Evolutionary conservation across 2,113 vertebrate species (phyloP), one percentile per base, ranked within the genome.

Genomic region (Procavia capensis): DNA sequence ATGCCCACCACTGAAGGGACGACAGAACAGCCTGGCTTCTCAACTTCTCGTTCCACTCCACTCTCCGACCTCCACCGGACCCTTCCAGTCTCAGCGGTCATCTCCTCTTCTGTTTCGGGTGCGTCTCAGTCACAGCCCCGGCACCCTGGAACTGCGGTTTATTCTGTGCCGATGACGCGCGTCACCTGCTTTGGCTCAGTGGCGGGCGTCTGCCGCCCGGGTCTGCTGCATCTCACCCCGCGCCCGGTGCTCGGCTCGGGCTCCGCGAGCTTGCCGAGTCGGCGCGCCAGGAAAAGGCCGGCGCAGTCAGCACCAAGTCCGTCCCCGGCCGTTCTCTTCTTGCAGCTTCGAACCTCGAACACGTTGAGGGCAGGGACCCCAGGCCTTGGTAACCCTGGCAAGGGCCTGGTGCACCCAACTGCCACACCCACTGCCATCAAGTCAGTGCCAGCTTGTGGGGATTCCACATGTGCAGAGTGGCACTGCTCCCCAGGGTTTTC

Each of bases 141-240:
- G 86, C 14, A 31, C 36, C 5, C 8, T 0, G 27, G 5, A 70
- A 43, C 57, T n/a, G 24, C 8, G 20, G 47, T 54, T 25, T 34
- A 19, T 22, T 61, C 10, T 1, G 0, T 31, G 64, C 31, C 47
- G 50, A 25, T 5, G 59, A 50, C 1, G 1, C 0, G 2, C n/a
- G n/a, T n/a, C n/a, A n/a, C n/a, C 43, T 61, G 64, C n/a, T 20
- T 4, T 25, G 34, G 45, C n/a, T 66, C 59, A 31, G 36, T 1
- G n/a, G 2, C 14, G 39, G 6, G 43, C 11, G 3, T 25, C 19
- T 2, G 20, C 39, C 47, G 31, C 36, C 34, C 16, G 29, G 6
- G 74, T 78, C 78, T 57, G 76, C 0, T 3, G 68, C 50, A 36
- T 2, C 63, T 63, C 75, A 39, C 29, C 4, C 1, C 0, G 27